Percentiles rank a stretch among this genome's conserved stretches.
These are phyloP conservation scores for Cheilosia vernalis DNA, from an alignment of 2,888 invertebrate species.

Conservation along the genomic window DNA sequence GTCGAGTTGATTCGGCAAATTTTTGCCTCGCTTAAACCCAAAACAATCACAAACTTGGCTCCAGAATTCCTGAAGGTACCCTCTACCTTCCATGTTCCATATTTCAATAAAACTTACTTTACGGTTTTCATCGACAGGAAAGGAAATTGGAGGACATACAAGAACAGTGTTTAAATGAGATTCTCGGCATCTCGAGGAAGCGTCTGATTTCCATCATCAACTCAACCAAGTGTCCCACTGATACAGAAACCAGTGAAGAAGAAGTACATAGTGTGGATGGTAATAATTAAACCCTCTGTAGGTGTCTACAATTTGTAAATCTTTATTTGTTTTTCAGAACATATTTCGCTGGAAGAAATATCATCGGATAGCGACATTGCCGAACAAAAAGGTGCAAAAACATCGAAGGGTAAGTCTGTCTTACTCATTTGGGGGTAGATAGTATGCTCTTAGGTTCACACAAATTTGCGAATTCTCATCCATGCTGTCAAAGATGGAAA, in stretches of 20 bases:
- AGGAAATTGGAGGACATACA: constrained; percentile 84
- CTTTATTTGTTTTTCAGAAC: constrained; percentile 82
- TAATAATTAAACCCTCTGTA: constrained; percentile 44
- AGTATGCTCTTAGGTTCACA: constrained; percentile 80
- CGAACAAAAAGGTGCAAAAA: constrained; percentile 72
- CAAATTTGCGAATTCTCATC: constrained; percentile 77
- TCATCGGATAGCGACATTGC: constrained; percentile 84
- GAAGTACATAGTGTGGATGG: constrained; percentile 82
- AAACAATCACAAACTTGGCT: constrained; percentile 85
- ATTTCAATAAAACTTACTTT: background rate
- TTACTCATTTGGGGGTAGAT: constrained; percentile 77
- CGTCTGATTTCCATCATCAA: constrained; percentile 85
- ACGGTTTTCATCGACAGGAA: constrained; percentile 74
- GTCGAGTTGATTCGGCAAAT: constrained; percentile 86
- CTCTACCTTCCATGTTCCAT: background rate
- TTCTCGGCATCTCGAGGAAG: constrained; percentile 86
- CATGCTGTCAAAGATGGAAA: constrained; percentile 79
- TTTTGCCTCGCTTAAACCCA: constrained; percentile 85
- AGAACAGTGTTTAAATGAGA: constrained; percentile 86
- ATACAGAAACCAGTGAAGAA: constrained; percentile 82
- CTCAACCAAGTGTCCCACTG: constrained; percentile 82
- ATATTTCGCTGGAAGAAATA: constrained; percentile 87
- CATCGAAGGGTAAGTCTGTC: constrained; percentile 26
- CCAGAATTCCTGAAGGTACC: constrained; percentile 84
- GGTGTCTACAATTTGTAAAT: background rate